Evolutionary conservation across 35 echinoderm and acorn worm species (phyloP), one percentile per base, ranked within the genome.

Genomic region (Heliocidaris tuberculata): DNA sequence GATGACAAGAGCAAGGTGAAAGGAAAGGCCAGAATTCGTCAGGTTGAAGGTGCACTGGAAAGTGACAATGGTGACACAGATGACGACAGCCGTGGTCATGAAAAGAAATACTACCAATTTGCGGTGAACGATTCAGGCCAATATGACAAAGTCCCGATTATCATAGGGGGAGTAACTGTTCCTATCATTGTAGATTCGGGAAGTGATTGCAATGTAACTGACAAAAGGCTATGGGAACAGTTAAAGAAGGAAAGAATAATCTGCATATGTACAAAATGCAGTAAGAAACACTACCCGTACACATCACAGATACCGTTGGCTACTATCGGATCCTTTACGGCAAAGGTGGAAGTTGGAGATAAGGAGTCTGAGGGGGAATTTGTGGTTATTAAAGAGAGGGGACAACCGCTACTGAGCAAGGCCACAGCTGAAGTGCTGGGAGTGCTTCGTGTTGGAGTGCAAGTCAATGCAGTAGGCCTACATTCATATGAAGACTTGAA

Each of bases 191-290:
- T 85, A 48, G 94, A 94, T 87, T 48, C 31, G 4, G 94, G 94
- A 32, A 94, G 94, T 86, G 94, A 94, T 24, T 27, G 94, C 49
- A 94, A 94, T 49, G 94, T 94, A 11, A 94, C 86, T 30, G 94
- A 85, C 85, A 7, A 35, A 86, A 17, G 5, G 31, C 21, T 94
- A 30, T 94, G 94, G 94, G 94, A 94, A 31, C 13, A 94, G 60
- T 12, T 94, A 19, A 94, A 94, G 32, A 31, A 78, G 30, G 31
- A 94, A 5, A 70, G 42, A 86, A 48, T 94, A 0, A 15, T 6
- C 16, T 86, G 70, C 50, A 30, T 17, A 50, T 86, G 71, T 47
- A 47, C 31, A 5, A 94, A 35, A 30, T 86, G 85, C 0, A 19
- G 21, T 0, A 49, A 30, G 7, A n/a, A n/a, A n/a, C n/a, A n/a